These are phyloP conservation scores for Chymomyza caudatula DNA, from an alignment of 2,888 invertebrate species.

Conservation along the genomic window DNA sequence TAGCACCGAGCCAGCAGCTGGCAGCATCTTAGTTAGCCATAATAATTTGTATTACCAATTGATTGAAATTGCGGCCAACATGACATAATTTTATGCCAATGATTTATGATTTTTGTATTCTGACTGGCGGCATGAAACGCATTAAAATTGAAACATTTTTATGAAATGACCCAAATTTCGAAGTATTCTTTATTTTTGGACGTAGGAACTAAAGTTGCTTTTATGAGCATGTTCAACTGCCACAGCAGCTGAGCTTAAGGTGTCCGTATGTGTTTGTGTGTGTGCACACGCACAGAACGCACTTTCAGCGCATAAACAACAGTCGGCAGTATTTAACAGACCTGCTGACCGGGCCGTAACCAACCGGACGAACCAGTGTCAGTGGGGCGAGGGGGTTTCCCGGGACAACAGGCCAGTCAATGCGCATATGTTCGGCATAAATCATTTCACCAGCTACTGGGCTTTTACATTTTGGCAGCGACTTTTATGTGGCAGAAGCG, in stretches of 20 bases:
- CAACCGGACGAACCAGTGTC: slow-evolving; percentile 22
- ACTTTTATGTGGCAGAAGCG: slow-evolving; percentile 17
- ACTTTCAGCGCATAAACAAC: not conserved
- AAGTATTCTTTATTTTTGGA: not conserved
- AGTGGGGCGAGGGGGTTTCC: slow-evolving; percentile 8
- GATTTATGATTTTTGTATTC: slow-evolving; percentile 38
- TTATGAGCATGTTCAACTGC: not conserved
- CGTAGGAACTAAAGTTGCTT: not conserved
- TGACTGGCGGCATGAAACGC: not conserved
- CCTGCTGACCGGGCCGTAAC: not conserved
- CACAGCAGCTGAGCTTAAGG: not conserved
- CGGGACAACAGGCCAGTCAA: slow-evolving; percentile 4
- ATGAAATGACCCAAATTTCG: not conserved
- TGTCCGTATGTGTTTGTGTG: too few species aligned
- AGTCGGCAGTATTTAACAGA: not conserved
- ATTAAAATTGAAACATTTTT: not conserved
- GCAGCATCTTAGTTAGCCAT: not conserved
- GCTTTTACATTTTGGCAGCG: slow-evolving; percentile 41
- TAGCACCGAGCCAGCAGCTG: not conserved
- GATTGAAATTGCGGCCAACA: slow-evolving; percentile 21
- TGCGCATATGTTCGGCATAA: slow-evolving; percentile 39
- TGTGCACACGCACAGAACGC: not conserved
- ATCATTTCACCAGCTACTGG: slow-evolving; percentile 65
- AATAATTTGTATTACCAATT: slow-evolving; percentile 4
- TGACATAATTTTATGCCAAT: slow-evolving; percentile 49